Evolutionary conservation across 2,888 invertebrate genomes (phyloP).

Genomic region (Plagodis pulveraria): DNA sequence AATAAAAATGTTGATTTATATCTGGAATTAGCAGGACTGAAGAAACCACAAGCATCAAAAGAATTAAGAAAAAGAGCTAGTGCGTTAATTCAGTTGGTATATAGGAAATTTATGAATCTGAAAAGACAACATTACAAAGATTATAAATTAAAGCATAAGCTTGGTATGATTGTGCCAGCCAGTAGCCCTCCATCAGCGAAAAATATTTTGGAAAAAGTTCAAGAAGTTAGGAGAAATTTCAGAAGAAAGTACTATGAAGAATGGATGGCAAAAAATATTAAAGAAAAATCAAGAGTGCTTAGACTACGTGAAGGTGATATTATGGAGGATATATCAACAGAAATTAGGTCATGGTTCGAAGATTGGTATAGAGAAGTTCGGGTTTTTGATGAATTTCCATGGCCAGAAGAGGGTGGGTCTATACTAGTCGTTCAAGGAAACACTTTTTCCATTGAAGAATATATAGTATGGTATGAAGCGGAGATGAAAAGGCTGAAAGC

Average conservation of each 20-base stretch:
- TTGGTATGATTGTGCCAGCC: conserved; percentile 85
- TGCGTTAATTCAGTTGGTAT: conserved; percentile 57
- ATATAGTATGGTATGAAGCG: conserved; percentile 66
- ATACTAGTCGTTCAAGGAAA: conserved; percentile 85
- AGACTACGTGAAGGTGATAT: conserved; percentile 83
- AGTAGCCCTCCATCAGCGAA: conserved; percentile 74
- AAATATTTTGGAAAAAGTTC: conserved; percentile 72
- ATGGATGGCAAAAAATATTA: conserved; percentile 70
- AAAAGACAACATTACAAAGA: conserved; percentile 69
- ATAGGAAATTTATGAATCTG: conserved; percentile 73
- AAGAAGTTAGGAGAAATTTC: conserved; percentile 73
- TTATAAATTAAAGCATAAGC: conserved; percentile 67
- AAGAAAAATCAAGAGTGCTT: conserved; percentile 80
- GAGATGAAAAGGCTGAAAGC: conserved; percentile 69
- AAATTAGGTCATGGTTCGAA: conserved; percentile 90
- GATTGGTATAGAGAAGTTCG: conserved; percentile 85
- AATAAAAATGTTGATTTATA: conserved; percentile 66
- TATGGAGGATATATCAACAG: conserved; percentile 90
- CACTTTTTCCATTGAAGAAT: conserved; percentile 86
- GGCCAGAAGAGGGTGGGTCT: conserved; percentile 89
- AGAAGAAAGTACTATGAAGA: conserved; percentile 73
- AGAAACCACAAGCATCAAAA: conserved; percentile 57
- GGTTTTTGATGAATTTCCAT: conserved; percentile 90
- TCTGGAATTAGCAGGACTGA: conserved; percentile 70
- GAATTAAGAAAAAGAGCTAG: conserved; percentile 55